Evolutionary conservation across 2,113 vertebrate genomes (phyloP).

Genomic region (Romanogobio albipinnatus): DNA sequence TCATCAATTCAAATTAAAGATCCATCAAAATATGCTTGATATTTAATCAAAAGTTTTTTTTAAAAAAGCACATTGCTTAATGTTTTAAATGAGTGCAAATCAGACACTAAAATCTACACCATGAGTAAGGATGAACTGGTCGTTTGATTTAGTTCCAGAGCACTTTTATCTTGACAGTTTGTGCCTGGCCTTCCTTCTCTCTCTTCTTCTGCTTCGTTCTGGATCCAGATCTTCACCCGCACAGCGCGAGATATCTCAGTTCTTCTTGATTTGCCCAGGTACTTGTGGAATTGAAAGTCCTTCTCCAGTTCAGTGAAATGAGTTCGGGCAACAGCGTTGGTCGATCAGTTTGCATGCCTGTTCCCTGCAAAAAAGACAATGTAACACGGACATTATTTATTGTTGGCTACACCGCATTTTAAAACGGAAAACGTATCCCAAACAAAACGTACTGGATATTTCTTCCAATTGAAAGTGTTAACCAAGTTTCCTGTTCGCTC

Average conservation of each 20-base stretch:
- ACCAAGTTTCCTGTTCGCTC: background rate
- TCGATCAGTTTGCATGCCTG: conserved; percentile 61
- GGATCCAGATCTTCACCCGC: conserved; percentile 75
- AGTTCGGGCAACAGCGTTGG: conserved; percentile 67
- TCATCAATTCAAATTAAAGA: background rate
- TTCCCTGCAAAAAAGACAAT: conserved; percentile 62
- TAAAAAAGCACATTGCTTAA: no score
- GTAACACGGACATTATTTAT: background rate
- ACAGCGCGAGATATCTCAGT: conserved; percentile 75
- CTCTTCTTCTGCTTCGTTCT: conserved; percentile 15
- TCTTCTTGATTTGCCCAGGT: conserved; percentile 73
- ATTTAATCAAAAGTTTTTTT: no score
- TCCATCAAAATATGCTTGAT: background rate
- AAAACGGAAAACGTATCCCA: background rate
- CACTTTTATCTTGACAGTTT: conserved; percentile 9
- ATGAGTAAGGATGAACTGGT: background rate
- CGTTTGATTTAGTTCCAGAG: background rate
- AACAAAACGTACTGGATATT: background rate
- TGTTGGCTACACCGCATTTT: background rate
- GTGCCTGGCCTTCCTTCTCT: conserved; percentile 74
- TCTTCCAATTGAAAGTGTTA: background rate
- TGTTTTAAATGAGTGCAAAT: conserved; percentile 10
- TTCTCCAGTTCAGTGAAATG: conserved; percentile 79
- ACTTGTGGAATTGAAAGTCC: conserved; percentile 81
- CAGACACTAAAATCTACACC: background rate